These are phyloP conservation scores for Aselliscus stoliczkanus DNA, from an alignment of 2,797 vertebrate species.

Conservation along the genomic window DNA sequence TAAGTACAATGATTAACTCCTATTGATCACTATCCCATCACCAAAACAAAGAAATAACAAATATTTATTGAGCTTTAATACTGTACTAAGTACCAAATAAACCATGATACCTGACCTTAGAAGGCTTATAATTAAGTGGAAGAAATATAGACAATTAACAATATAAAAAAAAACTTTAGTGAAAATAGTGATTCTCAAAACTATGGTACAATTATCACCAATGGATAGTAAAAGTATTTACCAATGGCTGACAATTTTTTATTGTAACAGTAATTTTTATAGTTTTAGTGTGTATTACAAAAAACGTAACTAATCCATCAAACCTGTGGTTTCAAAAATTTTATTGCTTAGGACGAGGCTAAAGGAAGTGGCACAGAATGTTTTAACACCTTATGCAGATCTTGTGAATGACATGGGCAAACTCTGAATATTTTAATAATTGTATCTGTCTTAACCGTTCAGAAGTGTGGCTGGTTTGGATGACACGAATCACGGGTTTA, in stretches of 20 bases:
- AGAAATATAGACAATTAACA: neutral
- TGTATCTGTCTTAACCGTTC: neutral
- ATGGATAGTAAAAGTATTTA: no score
- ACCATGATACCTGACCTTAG: neutral
- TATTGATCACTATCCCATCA: neutral
- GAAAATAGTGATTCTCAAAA: neutral
- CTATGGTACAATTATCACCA: neutral
- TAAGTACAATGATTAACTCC: neutral
- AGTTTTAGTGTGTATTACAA: neutral
- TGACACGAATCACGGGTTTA: neutral
- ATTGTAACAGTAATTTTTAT: neutral
- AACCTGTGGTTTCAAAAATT: neutral
- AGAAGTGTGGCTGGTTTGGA: neutral
- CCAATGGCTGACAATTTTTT: neutral
- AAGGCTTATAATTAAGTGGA: neutral
- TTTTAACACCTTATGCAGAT: neutral
- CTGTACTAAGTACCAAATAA: neutral
- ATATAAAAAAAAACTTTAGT: neutral
- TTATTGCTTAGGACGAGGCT: neutral
- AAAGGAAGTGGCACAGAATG: neutral
- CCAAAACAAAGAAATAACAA: constrained; percentile 6
- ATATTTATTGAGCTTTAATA: neutral
- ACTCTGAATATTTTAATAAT: neutral
- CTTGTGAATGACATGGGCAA: neutral
- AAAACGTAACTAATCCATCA: neutral